Conservation (phyloP, 2,888 invertebrate species). For the Thera britannica region DNA sequence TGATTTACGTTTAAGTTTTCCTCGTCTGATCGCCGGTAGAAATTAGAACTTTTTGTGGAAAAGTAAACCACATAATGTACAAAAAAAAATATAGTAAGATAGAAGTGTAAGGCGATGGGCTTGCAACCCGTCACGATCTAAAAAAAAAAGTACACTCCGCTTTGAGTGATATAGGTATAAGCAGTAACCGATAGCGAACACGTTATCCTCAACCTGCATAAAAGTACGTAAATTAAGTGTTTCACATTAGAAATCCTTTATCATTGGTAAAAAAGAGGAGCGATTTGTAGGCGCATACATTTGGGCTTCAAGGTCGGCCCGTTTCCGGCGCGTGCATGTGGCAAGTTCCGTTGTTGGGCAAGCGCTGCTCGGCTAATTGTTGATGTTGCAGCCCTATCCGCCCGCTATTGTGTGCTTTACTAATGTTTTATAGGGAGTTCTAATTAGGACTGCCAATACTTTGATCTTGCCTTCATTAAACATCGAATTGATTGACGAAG, state of each 20-base stretch:
- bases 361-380: conserved; percentile 68
- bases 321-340: conserved; percentile 66
- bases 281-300: conserved; percentile 51
- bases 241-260: conserved; percentile 54
- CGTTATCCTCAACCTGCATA: conserved; percentile 18
- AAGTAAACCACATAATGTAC: too few species aligned
- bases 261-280: conserved; percentile 51
- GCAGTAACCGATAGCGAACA: conserved; percentile 5
- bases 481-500: conserved; percentile 3
- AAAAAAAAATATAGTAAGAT: too few species aligned
- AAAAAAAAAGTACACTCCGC: neutral
- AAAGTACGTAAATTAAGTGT: conserved; percentile 10
- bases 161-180: neutral
- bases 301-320: conserved; percentile 70
- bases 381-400: conserved; percentile 62
- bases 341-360: conserved; percentile 80
- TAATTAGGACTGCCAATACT: conserved; percentile 46
- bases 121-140: neutral
- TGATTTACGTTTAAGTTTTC: conserved; percentile 30
- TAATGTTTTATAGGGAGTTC: conserved; percentile 50
- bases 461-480: conserved; percentile 26
- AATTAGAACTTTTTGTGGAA: too few species aligned
- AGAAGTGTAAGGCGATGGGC: too few species aligned
- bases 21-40: conserved; percentile 7
- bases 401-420: conserved; percentile 51